Evolutionary conservation across 2,797 vertebrate genomes (phyloP).

Genomic region (Remorina albescens): DNA sequence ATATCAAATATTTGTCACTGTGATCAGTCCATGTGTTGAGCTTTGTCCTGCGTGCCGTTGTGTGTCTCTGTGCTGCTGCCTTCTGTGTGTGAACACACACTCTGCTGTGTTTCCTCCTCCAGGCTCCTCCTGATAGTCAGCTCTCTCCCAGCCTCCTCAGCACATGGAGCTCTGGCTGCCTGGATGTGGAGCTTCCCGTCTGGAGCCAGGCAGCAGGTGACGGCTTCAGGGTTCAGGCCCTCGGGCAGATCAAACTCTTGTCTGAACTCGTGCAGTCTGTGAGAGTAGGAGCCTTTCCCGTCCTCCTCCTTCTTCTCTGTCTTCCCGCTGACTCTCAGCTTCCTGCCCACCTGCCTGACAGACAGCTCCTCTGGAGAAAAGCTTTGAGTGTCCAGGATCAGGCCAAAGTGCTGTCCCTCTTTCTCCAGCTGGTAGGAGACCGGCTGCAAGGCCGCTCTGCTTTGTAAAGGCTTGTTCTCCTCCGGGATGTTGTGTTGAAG

Average conservation of each 20-base stretch:
- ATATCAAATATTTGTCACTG: background rate
- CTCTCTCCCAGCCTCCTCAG: constrained; percentile 49
- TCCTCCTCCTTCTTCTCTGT: constrained; percentile 79
- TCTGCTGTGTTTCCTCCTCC: constrained; percentile 46
- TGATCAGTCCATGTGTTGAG: background rate
- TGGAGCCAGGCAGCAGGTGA: constrained; percentile 84
- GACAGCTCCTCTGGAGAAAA: constrained; percentile 84
- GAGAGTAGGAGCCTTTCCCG: constrained; percentile 83
- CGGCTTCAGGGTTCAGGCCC: constrained; percentile 76
- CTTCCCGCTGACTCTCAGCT: constrained; percentile 76
- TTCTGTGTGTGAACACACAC: constrained; percentile 36
- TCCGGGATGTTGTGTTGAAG: constrained; percentile 71
- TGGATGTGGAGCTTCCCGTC: constrained; percentile 86
- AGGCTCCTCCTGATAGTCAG: constrained; percentile 38
- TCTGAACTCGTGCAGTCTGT: constrained; percentile 85
- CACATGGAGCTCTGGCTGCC: constrained; percentile 40
- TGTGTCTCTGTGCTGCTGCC: constrained; percentile 18
- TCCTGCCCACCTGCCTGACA: constrained; percentile 74
- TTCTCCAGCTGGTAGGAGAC: constrained; percentile 37
- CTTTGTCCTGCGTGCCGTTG: constrained; percentile 7
- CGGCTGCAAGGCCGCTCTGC: constrained; percentile 36
- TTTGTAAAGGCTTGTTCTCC: too few species aligned
- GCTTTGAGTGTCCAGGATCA: constrained; percentile 81
- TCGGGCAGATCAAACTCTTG: constrained; percentile 86
- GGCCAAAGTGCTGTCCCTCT: constrained; percentile 67